A percentile compares a stretch with the other conserved stretches of the same genome.
phyloP scores from a whole-genome alignment of 2,113 vertebrate genomes.

The Tachysurus vachellii region DNA sequence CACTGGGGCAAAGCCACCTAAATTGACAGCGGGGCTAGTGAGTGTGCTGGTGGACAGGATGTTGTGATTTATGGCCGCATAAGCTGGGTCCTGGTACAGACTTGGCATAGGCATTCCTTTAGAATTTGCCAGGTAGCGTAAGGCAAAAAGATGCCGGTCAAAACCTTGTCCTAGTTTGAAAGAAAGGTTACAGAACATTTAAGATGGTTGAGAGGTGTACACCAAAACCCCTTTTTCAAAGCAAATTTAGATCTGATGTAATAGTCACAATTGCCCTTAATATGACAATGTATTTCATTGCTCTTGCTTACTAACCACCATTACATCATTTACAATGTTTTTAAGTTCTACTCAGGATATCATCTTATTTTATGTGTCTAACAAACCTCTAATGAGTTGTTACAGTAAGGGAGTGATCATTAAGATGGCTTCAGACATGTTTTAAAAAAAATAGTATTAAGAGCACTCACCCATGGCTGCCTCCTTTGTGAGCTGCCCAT shows the following conservation, averaged over 20 bases:
- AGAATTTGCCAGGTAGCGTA: constrained; percentile 78
- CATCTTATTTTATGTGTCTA: background rate
- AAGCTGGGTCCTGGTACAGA: constrained; percentile 86
- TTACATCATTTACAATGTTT: background rate
- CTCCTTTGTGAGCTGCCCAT: constrained; percentile 88
- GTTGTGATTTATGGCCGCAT: constrained; percentile 87
- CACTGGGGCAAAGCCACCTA: constrained; percentile 92
- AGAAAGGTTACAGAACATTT: background rate
- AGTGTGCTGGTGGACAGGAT: constrained; percentile 94
- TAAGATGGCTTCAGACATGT: background rate
- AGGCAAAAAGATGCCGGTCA: constrained; percentile 89
- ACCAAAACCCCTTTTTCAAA: background rate
- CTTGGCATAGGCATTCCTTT: constrained; percentile 72
- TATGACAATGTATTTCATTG: background rate
- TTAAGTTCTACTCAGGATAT: background rate
- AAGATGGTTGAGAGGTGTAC: background rate
- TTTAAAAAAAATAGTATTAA: background rate
- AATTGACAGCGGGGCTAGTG: constrained; percentile 79
- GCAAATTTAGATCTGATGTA: background rate
- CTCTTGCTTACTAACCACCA: background rate
- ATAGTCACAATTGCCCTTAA: background rate
- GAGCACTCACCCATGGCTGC: constrained; percentile 90
- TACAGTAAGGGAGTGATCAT: background rate
- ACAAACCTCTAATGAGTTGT: background rate
- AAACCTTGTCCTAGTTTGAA: constrained; percentile 87